phyloP scores from a whole-genome alignment of 2,888 invertebrate species.

The Tupiocoris notatus region DNA sequence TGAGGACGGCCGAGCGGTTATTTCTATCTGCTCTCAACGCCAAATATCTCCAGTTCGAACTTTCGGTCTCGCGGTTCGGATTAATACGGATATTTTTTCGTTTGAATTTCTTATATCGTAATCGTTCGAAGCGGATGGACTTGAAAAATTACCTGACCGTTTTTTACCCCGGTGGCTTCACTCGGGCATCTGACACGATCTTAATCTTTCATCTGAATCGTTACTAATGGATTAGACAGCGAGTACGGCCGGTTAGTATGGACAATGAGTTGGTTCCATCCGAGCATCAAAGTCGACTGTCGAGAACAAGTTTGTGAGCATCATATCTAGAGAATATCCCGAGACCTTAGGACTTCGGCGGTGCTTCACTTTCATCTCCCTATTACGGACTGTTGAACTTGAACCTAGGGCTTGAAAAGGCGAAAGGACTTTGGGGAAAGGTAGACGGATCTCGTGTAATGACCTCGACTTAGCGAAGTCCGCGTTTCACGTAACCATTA shows the following conservation, averaged over 20 bases:
- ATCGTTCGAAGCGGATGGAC: slow-evolving; percentile 10
- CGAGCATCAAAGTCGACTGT: not conserved
- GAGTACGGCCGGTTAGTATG: not conserved
- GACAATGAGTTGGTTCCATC: not conserved
- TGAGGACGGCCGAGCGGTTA: too few species aligned
- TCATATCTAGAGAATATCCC: not conserved
- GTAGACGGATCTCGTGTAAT: not conserved
- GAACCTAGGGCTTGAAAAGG: not conserved
- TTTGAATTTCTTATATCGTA: not conserved
- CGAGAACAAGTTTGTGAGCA: not conserved
- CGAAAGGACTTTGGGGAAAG: not conserved
- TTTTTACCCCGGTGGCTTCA: slow-evolving; percentile 11
- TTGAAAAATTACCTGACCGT: slow-evolving; percentile 18
- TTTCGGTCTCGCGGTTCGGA: too few species aligned
- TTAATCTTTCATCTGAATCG: slow-evolving; percentile 35
- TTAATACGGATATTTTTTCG: not conserved
- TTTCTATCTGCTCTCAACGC: too few species aligned
- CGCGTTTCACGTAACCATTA: not conserved
- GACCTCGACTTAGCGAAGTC: not conserved
- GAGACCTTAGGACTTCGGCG: not conserved
- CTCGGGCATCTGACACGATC: slow-evolving; percentile 29
- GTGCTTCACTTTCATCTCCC: slow-evolving; percentile 20
- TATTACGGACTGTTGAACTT: slow-evolving; percentile 17
- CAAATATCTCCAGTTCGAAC: too few species aligned
- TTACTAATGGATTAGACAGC: slow-evolving; percentile 35